These are phyloP conservation scores for Hyperopisus bebe DNA, from an alignment of 2,113 vertebrate genomes.

Conservation along the genomic window DNA sequence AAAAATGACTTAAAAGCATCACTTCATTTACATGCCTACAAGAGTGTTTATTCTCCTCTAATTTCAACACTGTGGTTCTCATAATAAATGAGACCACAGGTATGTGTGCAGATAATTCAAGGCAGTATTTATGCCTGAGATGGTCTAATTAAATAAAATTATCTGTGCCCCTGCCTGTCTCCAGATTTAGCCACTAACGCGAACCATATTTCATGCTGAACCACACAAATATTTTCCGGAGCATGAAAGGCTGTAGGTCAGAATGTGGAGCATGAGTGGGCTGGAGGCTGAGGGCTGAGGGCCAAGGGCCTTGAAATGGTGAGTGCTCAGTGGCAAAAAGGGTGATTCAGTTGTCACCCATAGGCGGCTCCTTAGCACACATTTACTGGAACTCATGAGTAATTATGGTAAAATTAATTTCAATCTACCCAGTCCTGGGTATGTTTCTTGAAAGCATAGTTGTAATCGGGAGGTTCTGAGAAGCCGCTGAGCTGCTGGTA, in stretches of 20 bases:
- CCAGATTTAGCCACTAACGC: not conserved
- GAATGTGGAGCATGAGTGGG: not conserved
- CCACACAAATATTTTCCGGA: conserved; percentile 8
- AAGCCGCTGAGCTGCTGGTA: not conserved
- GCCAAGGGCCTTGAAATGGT: not conserved
- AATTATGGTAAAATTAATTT: conserved; percentile 18
- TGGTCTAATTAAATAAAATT: conserved; percentile 16
- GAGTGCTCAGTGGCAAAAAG: not conserved
- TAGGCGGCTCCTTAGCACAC: conserved; percentile 22
- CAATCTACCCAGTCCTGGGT: not conserved
- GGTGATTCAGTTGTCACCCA: conserved; percentile 6
- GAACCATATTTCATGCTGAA: not conserved
- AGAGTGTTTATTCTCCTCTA: conserved; percentile 7
- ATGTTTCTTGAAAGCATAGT: not conserved
- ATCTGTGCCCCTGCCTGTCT: not conserved
- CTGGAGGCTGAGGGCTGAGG: not conserved
- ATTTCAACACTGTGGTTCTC: conserved; percentile 9
- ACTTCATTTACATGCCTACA: not conserved
- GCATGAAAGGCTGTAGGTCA: not conserved
- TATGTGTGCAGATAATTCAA: conserved; percentile 1
- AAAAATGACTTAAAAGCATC: conserved; percentile 2
- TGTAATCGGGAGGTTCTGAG: not conserved
- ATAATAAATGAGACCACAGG: conserved; percentile 7
- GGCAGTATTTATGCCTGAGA: not conserved
- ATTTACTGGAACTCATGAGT: conserved; percentile 31